These are phyloP conservation scores for Plectrocnemia conspersa DNA, from an alignment of 1,140 invertebrate genomes.

Conservation along the genomic window DNA sequence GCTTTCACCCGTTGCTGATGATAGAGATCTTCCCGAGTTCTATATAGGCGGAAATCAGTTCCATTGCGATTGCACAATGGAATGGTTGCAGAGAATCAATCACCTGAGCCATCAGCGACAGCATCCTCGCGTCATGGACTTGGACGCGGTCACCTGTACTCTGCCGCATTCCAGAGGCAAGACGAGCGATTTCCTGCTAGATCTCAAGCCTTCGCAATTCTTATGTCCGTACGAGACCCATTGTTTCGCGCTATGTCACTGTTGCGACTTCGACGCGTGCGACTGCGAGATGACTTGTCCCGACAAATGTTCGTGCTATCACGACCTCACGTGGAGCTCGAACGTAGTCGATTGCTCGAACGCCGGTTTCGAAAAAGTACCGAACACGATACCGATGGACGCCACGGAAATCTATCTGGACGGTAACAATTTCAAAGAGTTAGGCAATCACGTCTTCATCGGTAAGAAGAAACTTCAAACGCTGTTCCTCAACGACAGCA, in stretches of 20 bases:
- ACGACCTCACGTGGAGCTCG: conserved; percentile 86
- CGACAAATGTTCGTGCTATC: conserved; percentile 80
- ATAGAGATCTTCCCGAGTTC: conserved; percentile 68
- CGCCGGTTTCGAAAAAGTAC: conserved; percentile 66
- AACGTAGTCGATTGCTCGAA: conserved; percentile 87
- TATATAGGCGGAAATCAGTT: conserved; percentile 78
- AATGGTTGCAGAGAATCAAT: conserved; percentile 77
- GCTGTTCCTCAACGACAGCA: conserved; percentile 78
- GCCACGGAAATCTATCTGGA: conserved; percentile 85
- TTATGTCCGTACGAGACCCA: conserved; percentile 82
- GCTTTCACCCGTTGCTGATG: conserved; percentile 59
- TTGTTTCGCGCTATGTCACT: conserved; percentile 84
- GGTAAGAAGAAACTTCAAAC: conserved; percentile 80
- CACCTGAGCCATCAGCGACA: conserved; percentile 66
- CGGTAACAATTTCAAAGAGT: conserved; percentile 75
- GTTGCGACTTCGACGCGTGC: conserved; percentile 87
- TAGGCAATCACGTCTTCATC: conserved; percentile 82
- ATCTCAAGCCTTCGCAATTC: conserved; percentile 76
- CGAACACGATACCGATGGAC: conserved; percentile 83
- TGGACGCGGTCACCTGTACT: conserved; percentile 77
- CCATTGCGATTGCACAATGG: conserved; percentile 79
- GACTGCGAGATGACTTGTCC: conserved; percentile 90
- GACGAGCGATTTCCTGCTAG: conserved; percentile 64
- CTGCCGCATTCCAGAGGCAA: conserved; percentile 69
- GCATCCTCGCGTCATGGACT: conserved; percentile 79